phyloP scores from a whole-genome alignment of 2,113 vertebrate species.

The Centrocercus urophasianus region DNA sequence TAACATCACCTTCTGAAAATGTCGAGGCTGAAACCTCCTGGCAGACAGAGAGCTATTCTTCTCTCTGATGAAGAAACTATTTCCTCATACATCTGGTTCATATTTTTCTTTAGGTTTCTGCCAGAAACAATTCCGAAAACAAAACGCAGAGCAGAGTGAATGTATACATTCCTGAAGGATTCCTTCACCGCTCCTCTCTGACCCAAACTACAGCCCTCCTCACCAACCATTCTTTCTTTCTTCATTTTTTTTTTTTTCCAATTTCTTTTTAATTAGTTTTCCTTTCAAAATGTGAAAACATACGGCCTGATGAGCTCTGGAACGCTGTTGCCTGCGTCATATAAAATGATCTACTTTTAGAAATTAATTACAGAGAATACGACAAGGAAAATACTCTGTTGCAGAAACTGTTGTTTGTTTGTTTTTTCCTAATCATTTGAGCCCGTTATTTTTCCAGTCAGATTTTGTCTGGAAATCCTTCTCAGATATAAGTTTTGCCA shows the following conservation, averaged over 20 bases:
- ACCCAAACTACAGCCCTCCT: slow-evolving; percentile 49
- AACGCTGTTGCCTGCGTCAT: slow-evolving; percentile 29
- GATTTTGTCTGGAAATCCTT: slow-evolving; percentile 66
- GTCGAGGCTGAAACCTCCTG: slow-evolving; percentile 58
- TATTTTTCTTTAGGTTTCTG: slow-evolving; percentile 81
- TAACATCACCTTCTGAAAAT: slow-evolving; percentile 57
- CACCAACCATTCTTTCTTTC: background rate
- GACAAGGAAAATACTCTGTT: slow-evolving; percentile 30
- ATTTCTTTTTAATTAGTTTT: slow-evolving; percentile 66
- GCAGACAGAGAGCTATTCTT: slow-evolving; percentile 72
- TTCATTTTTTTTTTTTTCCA: background rate
- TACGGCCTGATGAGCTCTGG: slow-evolving; percentile 64
- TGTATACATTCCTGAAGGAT: slow-evolving; percentile 74
- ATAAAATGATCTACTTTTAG: slow-evolving; percentile 66
- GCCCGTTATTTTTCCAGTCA: slow-evolving; percentile 61
- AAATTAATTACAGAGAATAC: slow-evolving; percentile 55
- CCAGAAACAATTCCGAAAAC: slow-evolving; percentile 81
- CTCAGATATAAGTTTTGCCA: slow-evolving; percentile 8
- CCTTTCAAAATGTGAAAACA: slow-evolving; percentile 57
- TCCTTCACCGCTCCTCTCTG: slow-evolving; percentile 61
- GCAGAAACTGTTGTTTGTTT: background rate
- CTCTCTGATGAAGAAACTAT: slow-evolving; percentile 74
- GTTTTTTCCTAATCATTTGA: slow-evolving; percentile 58
- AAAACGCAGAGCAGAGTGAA: slow-evolving; percentile 72
- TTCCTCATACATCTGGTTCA: slow-evolving; percentile 83